These are phyloP conservation scores for Orcinus orca DNA, from an alignment of 2,113 vertebrate species.

Conservation along the genomic window DNA sequence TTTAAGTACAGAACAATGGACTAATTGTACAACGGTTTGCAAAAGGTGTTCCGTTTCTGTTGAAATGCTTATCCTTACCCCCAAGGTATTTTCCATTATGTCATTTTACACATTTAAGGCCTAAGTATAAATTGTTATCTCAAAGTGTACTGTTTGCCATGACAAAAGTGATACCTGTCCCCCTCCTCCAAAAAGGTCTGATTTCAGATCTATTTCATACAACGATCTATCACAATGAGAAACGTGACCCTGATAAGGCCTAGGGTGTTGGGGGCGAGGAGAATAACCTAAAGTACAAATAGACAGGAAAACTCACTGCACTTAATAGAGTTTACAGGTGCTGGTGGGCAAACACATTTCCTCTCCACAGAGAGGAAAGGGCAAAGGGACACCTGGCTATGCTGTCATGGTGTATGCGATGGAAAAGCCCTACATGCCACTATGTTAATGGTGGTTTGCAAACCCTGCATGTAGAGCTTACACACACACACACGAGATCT, in stretches of 20 bases:
- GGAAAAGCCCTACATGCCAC: neutral
- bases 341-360: neutral
- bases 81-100: conserved; percentile 48
- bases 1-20: conserved; percentile 41
- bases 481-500: neutral
- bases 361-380: neutral
- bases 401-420: neutral
- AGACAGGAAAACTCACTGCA: neutral
- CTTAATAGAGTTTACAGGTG: neutral
- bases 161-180: neutral
- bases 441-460: neutral
- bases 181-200: neutral
- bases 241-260: neutral
- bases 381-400: neutral
- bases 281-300: neutral
- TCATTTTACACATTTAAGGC: conserved; percentile 16
- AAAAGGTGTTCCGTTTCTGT: conserved; percentile 38
- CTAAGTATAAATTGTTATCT: neutral
- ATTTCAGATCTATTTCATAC: neutral
- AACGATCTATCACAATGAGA: neutral
- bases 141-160: neutral
- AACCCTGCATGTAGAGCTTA: neutral
- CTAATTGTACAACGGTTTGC: conserved; percentile 41
- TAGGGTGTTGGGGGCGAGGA: neutral
- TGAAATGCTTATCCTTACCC: conserved; percentile 45